phyloP scores from a whole-genome alignment of 2,797 vertebrate species.

The Peromyscus attwateri region DNA sequence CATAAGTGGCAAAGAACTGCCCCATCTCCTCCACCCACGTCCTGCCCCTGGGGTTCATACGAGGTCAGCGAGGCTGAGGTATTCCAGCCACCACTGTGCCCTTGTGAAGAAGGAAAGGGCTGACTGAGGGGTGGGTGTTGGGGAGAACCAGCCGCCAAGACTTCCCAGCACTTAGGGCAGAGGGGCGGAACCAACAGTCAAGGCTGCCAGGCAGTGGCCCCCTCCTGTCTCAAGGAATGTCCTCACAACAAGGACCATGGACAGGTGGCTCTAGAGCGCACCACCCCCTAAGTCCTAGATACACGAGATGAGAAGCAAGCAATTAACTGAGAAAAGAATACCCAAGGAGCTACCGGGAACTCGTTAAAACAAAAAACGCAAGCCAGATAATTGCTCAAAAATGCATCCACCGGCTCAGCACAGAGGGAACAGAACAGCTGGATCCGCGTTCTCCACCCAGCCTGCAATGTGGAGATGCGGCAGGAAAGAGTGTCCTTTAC shows the following conservation, averaged over 20 bases:
- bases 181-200: slow-evolving; percentile 71
- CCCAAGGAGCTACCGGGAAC: slow-evolving; percentile 69
- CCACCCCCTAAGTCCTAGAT: neutral
- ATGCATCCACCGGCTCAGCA: slow-evolving; percentile 45
- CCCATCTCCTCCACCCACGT: slow-evolving; percentile 35
- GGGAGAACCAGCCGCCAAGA: neutral
- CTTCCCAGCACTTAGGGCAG: slow-evolving; percentile 55
- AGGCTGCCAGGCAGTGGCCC: slow-evolving; percentile 2
- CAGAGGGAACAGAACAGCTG: slow-evolving; percentile 59
- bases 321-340: slow-evolving; percentile 71
- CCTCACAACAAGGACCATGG: neutral
- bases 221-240: neutral
- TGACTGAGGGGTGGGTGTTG: neutral
- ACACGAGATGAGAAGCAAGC: slow-evolving; percentile 57
- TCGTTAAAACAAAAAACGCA: slow-evolving; percentile 70
- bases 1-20: slow-evolving; percentile 80
- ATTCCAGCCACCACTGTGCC: slow-evolving; percentile 75
- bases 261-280: neutral
- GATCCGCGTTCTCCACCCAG: slow-evolving; percentile 30
- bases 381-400: slow-evolving; percentile 67
- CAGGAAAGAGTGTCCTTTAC: slow-evolving; percentile 35
- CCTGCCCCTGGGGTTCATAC: slow-evolving; percentile 76
- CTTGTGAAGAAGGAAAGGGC: slow-evolving; percentile 79
- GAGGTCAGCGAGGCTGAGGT: slow-evolving; percentile 83
- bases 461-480: slow-evolving; percentile 7